Evolutionary conservation across 2,797 vertebrate genomes (phyloP).

Genomic region (Sardinella longiceps): DNA sequence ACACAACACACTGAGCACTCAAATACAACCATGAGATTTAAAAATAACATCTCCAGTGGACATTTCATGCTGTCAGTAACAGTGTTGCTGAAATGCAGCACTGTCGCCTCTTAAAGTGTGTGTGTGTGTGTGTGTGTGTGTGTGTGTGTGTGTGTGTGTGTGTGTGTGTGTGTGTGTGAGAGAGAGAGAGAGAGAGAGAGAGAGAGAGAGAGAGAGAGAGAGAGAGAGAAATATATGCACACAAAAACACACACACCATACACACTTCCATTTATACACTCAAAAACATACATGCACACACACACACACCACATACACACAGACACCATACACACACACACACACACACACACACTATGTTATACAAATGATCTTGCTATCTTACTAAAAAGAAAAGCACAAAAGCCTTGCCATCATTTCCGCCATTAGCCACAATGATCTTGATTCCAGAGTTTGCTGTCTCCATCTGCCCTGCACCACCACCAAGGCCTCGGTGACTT

Average conservation of each 20-base stretch:
- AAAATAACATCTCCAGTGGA: not conserved
- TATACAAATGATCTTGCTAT: no score
- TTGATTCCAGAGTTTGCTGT: not conserved
- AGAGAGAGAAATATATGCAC: no score
- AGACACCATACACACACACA: no score
- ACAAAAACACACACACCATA: no score
- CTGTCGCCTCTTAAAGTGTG: not conserved
- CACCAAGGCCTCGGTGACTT: not conserved
- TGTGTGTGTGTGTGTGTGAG: no score
- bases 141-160: no score
- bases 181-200: no score
- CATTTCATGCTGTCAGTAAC: not conserved
- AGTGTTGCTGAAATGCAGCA: not conserved
- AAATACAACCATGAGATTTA: not conserved
- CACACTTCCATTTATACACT: no score
- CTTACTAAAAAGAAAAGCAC: not conserved
- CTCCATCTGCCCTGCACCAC: not conserved
- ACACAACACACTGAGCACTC: not conserved
- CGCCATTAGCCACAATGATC: not conserved
- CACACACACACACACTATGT: not conserved
- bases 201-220: no score
- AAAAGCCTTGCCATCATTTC: not conserved
- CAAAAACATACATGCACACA: no score
- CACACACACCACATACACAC: no score
- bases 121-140: no score